Evolutionary conservation across 2,797 vertebrate species (phyloP).

Genomic region (Alosa sapidissima): DNA sequence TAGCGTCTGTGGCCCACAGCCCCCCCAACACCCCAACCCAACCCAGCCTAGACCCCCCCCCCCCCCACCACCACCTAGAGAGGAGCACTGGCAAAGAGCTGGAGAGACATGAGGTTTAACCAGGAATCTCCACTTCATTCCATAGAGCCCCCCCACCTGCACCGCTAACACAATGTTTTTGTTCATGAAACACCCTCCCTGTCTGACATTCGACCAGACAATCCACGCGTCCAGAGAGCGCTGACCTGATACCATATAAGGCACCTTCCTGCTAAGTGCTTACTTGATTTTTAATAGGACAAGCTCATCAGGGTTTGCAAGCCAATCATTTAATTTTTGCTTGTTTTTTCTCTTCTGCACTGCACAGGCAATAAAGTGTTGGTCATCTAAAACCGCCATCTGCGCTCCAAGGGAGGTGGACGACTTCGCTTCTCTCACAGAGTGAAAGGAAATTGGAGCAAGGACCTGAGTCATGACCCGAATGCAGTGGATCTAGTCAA

Average conservation of each 20-base stretch:
- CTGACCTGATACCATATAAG: not conserved
- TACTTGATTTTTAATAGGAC: not conserved
- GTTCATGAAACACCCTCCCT: not conserved
- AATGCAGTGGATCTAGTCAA: not conserved
- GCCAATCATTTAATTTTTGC: conserved; percentile 13
- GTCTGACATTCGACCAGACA: not conserved
- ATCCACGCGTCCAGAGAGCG: not conserved
- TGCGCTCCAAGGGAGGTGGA: not conserved
- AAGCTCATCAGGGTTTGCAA: not conserved
- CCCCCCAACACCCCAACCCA: not conserved
- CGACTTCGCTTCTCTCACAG: not conserved
- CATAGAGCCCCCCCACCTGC: not conserved
- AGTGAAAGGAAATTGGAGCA: not conserved
- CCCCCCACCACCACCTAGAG: conserved; percentile 28
- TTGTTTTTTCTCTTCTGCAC: not conserved
- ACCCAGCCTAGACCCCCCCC: not conserved
- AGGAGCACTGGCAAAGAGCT: not conserved
- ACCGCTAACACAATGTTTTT: not conserved
- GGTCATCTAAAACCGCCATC: not conserved
- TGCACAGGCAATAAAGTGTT: not conserved
- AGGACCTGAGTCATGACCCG: not conserved
- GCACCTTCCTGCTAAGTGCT: not conserved
- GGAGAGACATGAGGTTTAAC: not conserved
- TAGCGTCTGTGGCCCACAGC: conserved; percentile 38
- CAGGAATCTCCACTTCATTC: conserved; percentile 13